Evolutionary conservation across 2,113 vertebrate species (phyloP), one percentile per base, ranked within the genome.

Genomic region (Colistium nudipinnis): DNA sequence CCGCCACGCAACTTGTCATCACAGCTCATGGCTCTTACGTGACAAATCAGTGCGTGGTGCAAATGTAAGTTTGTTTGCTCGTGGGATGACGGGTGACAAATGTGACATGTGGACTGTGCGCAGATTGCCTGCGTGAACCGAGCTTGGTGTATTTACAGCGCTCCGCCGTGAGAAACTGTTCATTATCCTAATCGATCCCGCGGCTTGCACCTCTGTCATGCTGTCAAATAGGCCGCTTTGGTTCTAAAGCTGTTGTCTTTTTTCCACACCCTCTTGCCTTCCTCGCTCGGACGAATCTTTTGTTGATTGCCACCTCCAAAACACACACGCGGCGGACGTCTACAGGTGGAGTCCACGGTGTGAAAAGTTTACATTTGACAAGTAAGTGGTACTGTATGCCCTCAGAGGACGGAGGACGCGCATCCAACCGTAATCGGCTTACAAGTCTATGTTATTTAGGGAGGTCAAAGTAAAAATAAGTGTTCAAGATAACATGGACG

Each of bases 161-260:
- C 72, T 45, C 27, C 31, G 70, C 71, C 69, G 69, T 81, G 57
- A 73, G 70, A 81, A 81, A 78, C 75, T 38, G 60, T 84, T 89
- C 79, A 90, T 90, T 87, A 90, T 54, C 17, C 67, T 25, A 43
- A 87, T 87, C 53, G 63, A 90, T 89, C 33, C 17, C 27, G 22
- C 33, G 28, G 56, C 56, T 44, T 25, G 28, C 62, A 49, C 66
- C 67, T 85, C 75, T 63, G 74, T 90, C 87, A 74, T 82, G 65
- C 67, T 88, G 87, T 88, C 84, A 77, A 70, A 81, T 66, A 71
- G 74, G 53, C 44, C 13, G 22, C 10, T 70, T 86, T 82, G 70
- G 64, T 47, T 65, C 24, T 65, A 6, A 66, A 83, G 24, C 62
- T 2, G 59, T 51, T 80, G 65, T 69, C 30, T 6, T 35, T 38